Conservation (phyloP, 2,113 vertebrate species). For the Deroptyus accipitrinus region DNA sequence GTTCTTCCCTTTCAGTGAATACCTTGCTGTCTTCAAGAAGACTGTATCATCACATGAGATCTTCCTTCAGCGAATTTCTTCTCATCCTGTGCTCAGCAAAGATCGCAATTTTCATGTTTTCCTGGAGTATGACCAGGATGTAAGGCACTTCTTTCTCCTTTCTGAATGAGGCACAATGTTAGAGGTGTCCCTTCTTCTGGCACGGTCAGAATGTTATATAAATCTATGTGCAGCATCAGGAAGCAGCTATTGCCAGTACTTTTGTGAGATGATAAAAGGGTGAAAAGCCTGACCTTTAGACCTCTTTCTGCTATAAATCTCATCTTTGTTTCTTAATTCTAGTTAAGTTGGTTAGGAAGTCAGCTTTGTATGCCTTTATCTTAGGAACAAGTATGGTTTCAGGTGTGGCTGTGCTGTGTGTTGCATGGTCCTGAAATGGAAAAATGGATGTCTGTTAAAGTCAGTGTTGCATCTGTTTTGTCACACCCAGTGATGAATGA, state of each 20-base stretch:
- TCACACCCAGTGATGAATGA: not conserved
- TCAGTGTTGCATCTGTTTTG: not conserved
- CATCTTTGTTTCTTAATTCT: not conserved
- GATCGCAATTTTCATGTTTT: slow-evolving; percentile 97
- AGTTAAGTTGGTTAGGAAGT: not conserved
- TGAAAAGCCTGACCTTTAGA: not conserved
- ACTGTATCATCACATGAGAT: slow-evolving; percentile 96
- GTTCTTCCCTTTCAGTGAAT: slow-evolving; percentile 73
- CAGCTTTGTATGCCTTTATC: not conserved
- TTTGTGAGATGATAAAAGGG: not conserved
- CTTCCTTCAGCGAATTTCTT: slow-evolving; percentile 92
- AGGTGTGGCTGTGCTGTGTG: not conserved
- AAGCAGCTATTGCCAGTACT: not conserved
- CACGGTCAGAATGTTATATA: not conserved
- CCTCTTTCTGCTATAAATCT: not conserved
- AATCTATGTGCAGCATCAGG: not conserved
- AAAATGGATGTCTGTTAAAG: not conserved
- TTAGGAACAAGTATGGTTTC: not conserved
- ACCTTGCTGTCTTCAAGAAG: slow-evolving; percentile 98
- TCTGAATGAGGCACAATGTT: not conserved
- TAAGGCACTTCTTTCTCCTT: slow-evolving; percentile 72
- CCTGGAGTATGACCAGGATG: slow-evolving; percentile 96
- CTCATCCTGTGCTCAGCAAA: slow-evolving; percentile 90
- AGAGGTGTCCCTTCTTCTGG: not conserved
- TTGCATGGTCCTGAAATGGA: not conserved